Base-by-base conservation (phyloP, 2,888 invertebrate species). In the Pyrrhia umbra region DNA sequence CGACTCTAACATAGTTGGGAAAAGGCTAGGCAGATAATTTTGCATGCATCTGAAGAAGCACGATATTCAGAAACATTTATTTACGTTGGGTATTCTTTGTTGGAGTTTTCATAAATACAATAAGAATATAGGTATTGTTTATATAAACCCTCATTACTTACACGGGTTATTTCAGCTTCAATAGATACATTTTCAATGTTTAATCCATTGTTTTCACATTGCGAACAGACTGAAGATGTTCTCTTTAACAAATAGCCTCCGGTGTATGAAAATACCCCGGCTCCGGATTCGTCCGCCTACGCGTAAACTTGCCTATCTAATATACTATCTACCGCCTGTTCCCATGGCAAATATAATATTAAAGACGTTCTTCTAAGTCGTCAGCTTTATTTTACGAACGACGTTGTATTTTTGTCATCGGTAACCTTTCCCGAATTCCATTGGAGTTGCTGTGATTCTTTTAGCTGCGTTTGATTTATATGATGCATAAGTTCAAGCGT, bases 221-320 rank as follows among this genome's bases (percentile, higher is more conserved):
- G 40, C 64, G 50, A 69, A 61, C 74, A 67, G 54, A 66, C 60
- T 73, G 60, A 78, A 77, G 71, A 82, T 81, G 79, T 82, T 75
- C 59, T 68, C 68, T 77, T 64, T 62, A 76, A 66, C 67, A 67
- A 78, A 70, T 81, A 75, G 66, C 75, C 71, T 77, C 65, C 51
- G 70, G 56, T 63, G 64, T 76, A 75, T 83, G 81, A 90, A 90
- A 88, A 92, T 90, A 90, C 81, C 68, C 75, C 81, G 84, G 84
- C 87, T 85, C 75, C 81, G 83, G 84, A 87, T 86, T 85, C 65
- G 74, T 75, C 80, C 90, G 77, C 90, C 90, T 83, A 91, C 91
- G 77, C 78, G 61, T 68, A 75, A 80, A 73, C 64, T 72, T 71
- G 68, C 76, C 77, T 80, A 78, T 83, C 77, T 85, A 69, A 77